Evolutionary conservation across 2,888 invertebrate species (phyloP).

Genomic region (Pristionchus fissidentatus): DNA sequence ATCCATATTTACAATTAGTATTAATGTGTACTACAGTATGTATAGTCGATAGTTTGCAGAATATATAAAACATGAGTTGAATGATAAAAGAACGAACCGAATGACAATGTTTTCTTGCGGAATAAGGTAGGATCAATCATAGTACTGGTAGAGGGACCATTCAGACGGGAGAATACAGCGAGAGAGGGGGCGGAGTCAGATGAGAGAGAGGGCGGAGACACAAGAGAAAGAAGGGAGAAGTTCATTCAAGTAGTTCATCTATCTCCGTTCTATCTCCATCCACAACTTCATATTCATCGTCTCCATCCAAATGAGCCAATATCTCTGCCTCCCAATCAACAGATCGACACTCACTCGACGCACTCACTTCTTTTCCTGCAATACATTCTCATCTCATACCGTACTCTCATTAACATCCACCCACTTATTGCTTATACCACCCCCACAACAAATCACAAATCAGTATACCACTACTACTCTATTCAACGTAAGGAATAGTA

Average conservation of each 20-base stretch:
- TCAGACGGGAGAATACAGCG: conserved; percentile 9
- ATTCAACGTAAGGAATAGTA: background rate
- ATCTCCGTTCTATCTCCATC: conserved; percentile 24
- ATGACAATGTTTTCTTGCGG: conserved; percentile 43
- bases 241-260: conserved; percentile 18
- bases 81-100: conserved; percentile 5
- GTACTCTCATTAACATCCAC: too few relatives aligned
- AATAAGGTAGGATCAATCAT: conserved; percentile 43
- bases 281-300: conserved; percentile 40
- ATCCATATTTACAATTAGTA: background rate
- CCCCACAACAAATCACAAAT: too few relatives aligned
- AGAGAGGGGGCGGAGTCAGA: conserved; percentile 41
- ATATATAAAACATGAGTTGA: background rate
- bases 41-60: background rate
- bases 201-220: background rate
- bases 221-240: background rate
- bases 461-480: too few relatives aligned
- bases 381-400: too few relatives aligned
- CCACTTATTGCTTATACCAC: too few relatives aligned
- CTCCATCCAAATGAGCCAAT: background rate
- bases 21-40: background rate
- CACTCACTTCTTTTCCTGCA: too few relatives aligned
- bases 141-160: background rate
- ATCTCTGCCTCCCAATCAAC: conserved; percentile 32
- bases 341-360: too few relatives aligned